Base-by-base conservation (phyloP, 2,113 vertebrate genomes). In the Cyanoderma ruficeps region DNA sequence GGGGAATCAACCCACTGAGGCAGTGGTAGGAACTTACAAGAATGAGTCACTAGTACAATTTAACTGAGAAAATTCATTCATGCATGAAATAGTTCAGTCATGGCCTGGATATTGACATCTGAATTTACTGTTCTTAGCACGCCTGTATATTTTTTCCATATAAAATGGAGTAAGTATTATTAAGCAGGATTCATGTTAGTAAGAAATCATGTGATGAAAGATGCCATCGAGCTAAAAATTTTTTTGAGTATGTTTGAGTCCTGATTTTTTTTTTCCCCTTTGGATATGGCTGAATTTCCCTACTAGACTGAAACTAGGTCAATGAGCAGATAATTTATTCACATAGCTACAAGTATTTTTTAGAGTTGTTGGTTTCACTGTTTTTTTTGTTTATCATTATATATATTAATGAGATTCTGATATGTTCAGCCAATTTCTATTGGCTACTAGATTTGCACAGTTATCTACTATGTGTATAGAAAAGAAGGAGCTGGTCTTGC, bases 261-360 rank as follows among this genome's bases (percentile, higher is more conserved):
- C 10, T 53, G 8, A 27, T 65, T 88, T 75, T 82, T 76, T 30
- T 44, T 68, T 49, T 85, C 46, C 11, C 57, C 57, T 30, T 82
- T 85, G 70, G 57, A 69, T 82, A 14, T 31, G 35, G 71, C 9
- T 77, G 69, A 91, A 85, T 95, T 79, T 94, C 37, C 30, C 6
- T 7, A 79, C 49, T 50, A 79, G 33, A 74, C n/a, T 80, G 33
- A 69, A 94, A 91, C 31, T 96, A 87, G 89, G 87, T 93, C 74
- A 91, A 23, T 69, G 53, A 85, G 18, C 37, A 87, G 69, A 69
- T 76, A 84, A 92, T 81, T 84, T 87, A 90, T 92, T 90, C 64
- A 52, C 42, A 70, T 55, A 39, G 47, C 11, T n/a, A 8, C 14
- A 49, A 89, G 6, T 59, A 47, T 50, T 90, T 47, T 61, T 84